Evolutionary conservation across 1,140 invertebrate species (phyloP).

Genomic region (Scaptodrosophila lebanonensis): DNA sequence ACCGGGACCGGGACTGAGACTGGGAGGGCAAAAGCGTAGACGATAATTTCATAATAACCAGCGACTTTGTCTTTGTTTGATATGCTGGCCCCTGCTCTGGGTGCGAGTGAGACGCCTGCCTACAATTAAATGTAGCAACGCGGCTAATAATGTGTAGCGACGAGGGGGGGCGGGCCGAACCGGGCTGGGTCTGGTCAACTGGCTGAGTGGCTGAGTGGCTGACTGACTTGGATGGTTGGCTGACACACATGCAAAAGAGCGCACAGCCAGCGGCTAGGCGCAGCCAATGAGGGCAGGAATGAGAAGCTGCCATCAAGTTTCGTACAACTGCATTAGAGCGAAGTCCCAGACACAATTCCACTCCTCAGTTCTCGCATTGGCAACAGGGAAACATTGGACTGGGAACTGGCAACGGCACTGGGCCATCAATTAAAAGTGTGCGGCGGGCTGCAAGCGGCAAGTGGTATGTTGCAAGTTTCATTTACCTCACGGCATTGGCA

Average conservation of each 20-base stretch:
- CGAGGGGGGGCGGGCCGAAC: no score
- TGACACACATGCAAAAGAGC: constrained; percentile 70
- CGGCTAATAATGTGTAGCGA: not conserved
- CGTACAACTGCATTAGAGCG: constrained; percentile 46
- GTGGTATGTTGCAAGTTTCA: no score
- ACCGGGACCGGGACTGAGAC: no score
- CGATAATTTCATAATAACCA: constrained; percentile 72
- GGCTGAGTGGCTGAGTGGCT: constrained; percentile 7
- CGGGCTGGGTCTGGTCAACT: no score
- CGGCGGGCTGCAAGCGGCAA: no score
- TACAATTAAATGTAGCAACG: not conserved
- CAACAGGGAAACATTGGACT: constrained; percentile 24
- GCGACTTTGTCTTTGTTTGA: constrained; percentile 20
- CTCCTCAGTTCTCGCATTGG: constrained; percentile 45
- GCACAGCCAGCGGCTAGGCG: constrained; percentile 27
- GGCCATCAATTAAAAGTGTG: constrained; percentile 62
- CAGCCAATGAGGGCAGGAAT: not conserved
- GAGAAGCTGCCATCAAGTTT: constrained; percentile 27
- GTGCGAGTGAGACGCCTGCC: constrained; percentile 19
- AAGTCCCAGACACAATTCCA: constrained; percentile 4
- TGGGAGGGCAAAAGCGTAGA: no score
- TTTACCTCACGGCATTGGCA: constrained; percentile 57
- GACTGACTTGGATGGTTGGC: constrained; percentile 10
- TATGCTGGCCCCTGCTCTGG: not conserved
- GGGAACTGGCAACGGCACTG: constrained; percentile 15